A percentile compares a stretch with the other conserved stretches of the same genome.
phyloP scores from a whole-genome alignment of 2,113 vertebrate genomes.

The Syngnathus typhle region DNA sequence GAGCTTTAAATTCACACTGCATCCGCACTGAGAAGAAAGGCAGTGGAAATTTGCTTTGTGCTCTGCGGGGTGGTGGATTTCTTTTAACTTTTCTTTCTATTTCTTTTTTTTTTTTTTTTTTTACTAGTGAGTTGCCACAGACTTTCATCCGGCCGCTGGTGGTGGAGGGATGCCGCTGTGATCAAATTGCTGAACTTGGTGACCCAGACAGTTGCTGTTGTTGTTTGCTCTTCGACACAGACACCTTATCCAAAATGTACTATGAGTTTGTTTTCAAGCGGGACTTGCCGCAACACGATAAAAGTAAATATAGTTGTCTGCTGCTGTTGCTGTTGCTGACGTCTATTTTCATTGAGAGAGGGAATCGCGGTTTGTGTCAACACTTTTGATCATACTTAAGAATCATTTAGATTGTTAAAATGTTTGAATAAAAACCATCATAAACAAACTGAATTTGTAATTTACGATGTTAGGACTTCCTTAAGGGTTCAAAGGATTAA shows the following conservation, averaged over 20 bases:
- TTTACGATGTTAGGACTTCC: too few species aligned
- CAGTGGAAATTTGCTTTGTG: conserved; percentile 36
- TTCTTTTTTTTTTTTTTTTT: conserved; percentile 13
- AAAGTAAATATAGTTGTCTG: conserved; percentile 66
- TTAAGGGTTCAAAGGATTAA: too few species aligned
- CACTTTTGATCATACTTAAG: conserved; percentile 37
- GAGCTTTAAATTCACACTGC: conserved; percentile 46
- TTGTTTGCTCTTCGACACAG: conserved; percentile 51
- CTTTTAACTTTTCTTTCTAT: conserved; percentile 3
- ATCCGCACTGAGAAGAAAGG: conserved; percentile 52
- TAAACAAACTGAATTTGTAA: too few species aligned
- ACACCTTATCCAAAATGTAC: conserved; percentile 47
- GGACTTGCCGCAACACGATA: conserved; percentile 60
- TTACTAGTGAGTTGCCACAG: conserved; percentile 36
- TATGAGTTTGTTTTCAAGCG: conserved; percentile 52
- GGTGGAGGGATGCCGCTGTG: conserved; percentile 26
- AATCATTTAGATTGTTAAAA: not conserved
- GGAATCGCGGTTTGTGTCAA: conserved; percentile 64
- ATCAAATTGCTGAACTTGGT: conserved; percentile 42
- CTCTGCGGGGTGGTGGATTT: conserved; percentile 13
- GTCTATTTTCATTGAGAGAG: conserved; percentile 56
- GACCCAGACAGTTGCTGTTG: conserved; percentile 44
- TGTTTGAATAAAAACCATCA: too few species aligned
- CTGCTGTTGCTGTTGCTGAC: conserved; percentile 49
- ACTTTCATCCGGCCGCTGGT: conserved; percentile 31